These are phyloP conservation scores for Astyanax mexicanus DNA, from an alignment of 2,797 vertebrate genomes.

Conservation along the genomic window DNA sequence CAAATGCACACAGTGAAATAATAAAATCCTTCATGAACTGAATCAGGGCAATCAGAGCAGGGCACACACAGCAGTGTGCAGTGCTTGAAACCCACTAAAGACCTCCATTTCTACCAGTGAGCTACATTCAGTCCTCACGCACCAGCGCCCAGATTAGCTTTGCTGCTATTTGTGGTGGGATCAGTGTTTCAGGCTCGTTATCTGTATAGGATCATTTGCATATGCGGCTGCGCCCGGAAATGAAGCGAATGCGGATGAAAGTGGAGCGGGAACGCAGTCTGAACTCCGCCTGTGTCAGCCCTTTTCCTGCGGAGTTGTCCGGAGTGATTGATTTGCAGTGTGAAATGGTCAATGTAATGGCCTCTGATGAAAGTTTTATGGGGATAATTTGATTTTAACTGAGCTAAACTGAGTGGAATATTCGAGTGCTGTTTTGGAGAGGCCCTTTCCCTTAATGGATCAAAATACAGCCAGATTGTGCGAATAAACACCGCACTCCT, in stretches of 20 bases:
- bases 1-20: not conserved
- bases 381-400: conserved; percentile 15
- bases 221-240: not conserved
- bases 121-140: not conserved
- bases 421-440: not conserved
- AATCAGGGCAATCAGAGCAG: not conserved
- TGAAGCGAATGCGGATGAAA: not conserved
- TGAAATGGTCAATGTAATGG: conserved; percentile 15
- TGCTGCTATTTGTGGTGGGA: not conserved
- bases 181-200: not conserved
- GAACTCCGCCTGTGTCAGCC: conserved; percentile 24
- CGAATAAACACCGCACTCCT: not conserved
- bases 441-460: not conserved
- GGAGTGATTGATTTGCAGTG: not conserved
- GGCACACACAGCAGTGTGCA: too few relatives aligned
- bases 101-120: not conserved
- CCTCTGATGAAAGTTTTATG: conserved; percentile 16
- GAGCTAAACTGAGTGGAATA: conserved; percentile 3
- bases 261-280: not conserved
- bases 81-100: too few relatives aligned
- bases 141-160: not conserved
- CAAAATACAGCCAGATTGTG: not conserved
- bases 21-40: not conserved
- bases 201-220: conserved; percentile 1
- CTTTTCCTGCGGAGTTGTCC: not conserved